Percentiles rank a stretch among this genome's conserved stretches.
Evolutionary conservation across 1,140 invertebrate species (phyloP).

Genomic region (Calliphora vicina): DNA sequence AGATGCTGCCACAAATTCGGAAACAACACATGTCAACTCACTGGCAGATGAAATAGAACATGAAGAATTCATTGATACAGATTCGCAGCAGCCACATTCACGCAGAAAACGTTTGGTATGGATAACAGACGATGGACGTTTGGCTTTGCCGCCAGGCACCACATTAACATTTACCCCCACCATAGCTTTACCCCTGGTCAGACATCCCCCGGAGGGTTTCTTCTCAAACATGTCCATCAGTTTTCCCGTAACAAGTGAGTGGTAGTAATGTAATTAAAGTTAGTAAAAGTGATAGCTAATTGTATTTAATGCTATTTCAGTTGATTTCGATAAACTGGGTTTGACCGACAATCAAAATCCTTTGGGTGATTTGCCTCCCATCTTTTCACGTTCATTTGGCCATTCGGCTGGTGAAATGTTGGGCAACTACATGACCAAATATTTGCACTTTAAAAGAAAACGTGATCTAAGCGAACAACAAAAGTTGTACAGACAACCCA

Average conservation of each 20-base stretch:
- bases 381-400: constrained; percentile 76
- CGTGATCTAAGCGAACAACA: constrained; percentile 51
- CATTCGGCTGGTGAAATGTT: constrained; percentile 73
- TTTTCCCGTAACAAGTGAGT: constrained; percentile 87
- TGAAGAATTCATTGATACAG: constrained; percentile 37
- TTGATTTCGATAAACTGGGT: constrained; percentile 83
- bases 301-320: constrained; percentile 64
- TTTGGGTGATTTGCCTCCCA: constrained; percentile 77
- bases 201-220: constrained; percentile 84
- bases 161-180: constrained; percentile 81
- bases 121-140: constrained; percentile 81
- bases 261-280: neutral
- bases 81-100: constrained; percentile 67
- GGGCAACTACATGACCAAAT: constrained; percentile 74
- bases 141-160: constrained; percentile 83
- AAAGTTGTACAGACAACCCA: constrained; percentile 46
- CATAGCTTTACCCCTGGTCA: constrained; percentile 80
- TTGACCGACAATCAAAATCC: constrained; percentile 86
- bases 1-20: neutral
- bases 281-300: neutral
- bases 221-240: constrained; percentile 85
- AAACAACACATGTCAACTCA: constrained; percentile 33
- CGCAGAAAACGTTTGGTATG: constrained; percentile 81
- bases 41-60: constrained; percentile 37
- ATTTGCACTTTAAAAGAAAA: constrained; percentile 72